Percentiles rank a stretch among this genome's conserved stretches.
Conservation (phyloP, 2,888 invertebrate species). For the Melitaea athalia region DNA sequence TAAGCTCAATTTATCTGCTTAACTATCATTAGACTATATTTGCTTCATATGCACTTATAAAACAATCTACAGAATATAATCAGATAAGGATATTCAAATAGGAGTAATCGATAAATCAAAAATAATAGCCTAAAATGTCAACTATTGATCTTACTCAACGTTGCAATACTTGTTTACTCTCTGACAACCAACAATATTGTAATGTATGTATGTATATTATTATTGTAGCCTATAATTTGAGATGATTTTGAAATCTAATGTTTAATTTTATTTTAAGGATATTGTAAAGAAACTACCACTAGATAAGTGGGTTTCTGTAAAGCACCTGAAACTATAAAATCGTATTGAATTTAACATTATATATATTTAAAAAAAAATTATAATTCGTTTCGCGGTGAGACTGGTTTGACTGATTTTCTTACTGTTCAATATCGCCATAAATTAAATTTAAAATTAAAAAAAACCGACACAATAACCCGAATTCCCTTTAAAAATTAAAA, state of each 20-base stretch:
- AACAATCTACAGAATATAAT: neutral
- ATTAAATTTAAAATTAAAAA: no score
- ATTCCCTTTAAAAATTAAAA: no score
- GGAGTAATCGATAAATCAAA: constrained; percentile 25
- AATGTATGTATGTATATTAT: constrained; percentile 15
- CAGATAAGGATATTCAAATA: neutral
- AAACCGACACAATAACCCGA: no score
- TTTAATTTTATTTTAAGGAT: neutral
- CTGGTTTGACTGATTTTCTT: no score
- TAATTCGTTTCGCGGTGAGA: no score
- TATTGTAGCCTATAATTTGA: constrained; percentile 7
- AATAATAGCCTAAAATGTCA: constrained; percentile 25
- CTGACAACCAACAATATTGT: constrained; percentile 13
- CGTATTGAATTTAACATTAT: no score
- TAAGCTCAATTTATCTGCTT: neutral
- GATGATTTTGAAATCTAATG: constrained; percentile 1
- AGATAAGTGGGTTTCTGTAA: no score
- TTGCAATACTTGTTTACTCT: constrained; percentile 22
- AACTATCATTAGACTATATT: neutral
- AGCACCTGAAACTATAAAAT: no score
- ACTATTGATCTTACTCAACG: constrained; percentile 21
- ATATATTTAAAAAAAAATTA: no score
- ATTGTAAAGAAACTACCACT: neutral
- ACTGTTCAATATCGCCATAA: no score
- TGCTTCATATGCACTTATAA: neutral